These are phyloP conservation scores for Ditylenchus weischeri DNA, from an alignment of 2,888 invertebrate species.

Conservation along the genomic window DNA sequence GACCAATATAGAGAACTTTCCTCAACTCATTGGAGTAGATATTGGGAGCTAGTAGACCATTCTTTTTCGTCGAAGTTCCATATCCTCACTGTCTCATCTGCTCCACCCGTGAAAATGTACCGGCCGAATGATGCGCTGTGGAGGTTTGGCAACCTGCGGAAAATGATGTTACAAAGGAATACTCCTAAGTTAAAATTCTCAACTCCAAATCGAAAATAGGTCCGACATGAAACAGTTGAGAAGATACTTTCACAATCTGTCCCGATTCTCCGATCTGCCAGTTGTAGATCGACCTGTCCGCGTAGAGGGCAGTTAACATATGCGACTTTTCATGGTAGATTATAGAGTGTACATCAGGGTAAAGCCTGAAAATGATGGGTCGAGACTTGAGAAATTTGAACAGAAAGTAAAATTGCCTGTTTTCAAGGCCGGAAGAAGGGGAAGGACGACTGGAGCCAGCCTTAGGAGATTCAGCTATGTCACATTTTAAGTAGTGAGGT, in stretches of 20 bases:
- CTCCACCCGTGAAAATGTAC: conserved; percentile 91
- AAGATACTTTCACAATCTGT: conserved; percentile 80
- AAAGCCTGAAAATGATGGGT: conserved; percentile 1
- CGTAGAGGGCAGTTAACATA: conserved; percentile 81
- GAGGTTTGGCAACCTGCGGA: neutral
- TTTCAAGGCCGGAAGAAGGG: neutral
- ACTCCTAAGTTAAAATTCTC: conserved; percentile 7
- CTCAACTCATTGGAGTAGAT: conserved; percentile 34
- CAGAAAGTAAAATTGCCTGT: conserved; percentile 14
- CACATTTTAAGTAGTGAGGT: conserved; percentile 37
- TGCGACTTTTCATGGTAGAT: conserved; percentile 73
- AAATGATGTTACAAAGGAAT: neutral
- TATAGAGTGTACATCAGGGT: conserved; percentile 86
- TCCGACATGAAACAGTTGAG: conserved; percentile 90
- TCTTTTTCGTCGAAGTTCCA: conserved; percentile 42
- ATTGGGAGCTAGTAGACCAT: conserved; percentile 26
- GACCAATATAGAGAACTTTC: conserved; percentile 37
- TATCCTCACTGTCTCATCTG: conserved; percentile 90
- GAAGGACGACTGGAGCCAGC: neutral
- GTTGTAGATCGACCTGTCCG: conserved; percentile 91
- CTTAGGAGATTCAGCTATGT: conserved; percentile 21
- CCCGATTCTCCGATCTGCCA: conserved; percentile 71
- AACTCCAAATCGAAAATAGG: conserved; percentile 97
- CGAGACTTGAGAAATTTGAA: no score
- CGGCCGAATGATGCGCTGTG: conserved; percentile 56